Base-by-base conservation (phyloP, 2,888 invertebrate genomes). In the Lypha dubia region DNA sequence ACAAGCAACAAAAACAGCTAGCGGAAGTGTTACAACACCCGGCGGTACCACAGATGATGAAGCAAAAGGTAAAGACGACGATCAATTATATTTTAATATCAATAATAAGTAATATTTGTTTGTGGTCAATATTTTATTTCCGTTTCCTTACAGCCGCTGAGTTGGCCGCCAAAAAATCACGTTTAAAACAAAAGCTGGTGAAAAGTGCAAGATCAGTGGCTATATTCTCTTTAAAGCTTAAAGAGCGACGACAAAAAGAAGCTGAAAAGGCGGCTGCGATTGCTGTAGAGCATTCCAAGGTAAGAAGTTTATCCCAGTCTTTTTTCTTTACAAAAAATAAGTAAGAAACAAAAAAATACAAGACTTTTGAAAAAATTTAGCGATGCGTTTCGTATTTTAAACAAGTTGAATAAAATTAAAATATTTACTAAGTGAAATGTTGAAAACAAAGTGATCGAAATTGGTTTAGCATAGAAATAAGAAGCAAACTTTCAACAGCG, bases 201-300 rank as follows among this genome's bases (percentile, higher is more conserved):
- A 97, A 97, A 91, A 94, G 97, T 68, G 97, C 97, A 7, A 94
- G 97, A 15, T 96, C 96, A 0, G 97, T 97, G 56, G 97, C 97
- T 6, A 96, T 97, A 89, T 97, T 97, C 92, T 97, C 97, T 6
- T 92, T 97, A 67, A 97, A 97, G 77, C 92, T 97, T 85, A 95
- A 95, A 88, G 95, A 95, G 88, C 93, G 95, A n/a, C 93, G 96
- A 73, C 96, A 96, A 76, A 93, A 96, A 38, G 97, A 97, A 89
- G 96, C 96, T 0, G 95, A 95, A 84, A 92, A 93, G 73, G 95
- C 95, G 80, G 95, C 95, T 35, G 94, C 94, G 81, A 94, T 94
- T 83, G 93, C 93, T 28, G 93, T 94, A 86, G 93, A 93, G 88
- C 93, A 93, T 88, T 93, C 93, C 77, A 92, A 92, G 90, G 92